Evolutionary conservation across 1,140 invertebrate species (phyloP).

Genomic region (Frieseomelitta varia): DNA sequence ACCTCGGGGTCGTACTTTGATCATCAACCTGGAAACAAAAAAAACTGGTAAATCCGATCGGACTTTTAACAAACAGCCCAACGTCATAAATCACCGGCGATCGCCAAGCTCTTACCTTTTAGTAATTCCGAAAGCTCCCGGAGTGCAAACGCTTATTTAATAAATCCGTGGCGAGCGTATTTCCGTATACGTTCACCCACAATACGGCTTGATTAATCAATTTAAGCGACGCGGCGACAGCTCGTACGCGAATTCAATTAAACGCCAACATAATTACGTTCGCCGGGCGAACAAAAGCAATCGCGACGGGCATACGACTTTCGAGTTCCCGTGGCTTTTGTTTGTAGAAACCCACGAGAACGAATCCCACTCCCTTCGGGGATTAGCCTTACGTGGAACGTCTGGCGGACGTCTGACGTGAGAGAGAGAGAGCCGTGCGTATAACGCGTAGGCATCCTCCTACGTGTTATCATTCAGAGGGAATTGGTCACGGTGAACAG

Average conservation of each 20-base stretch:
- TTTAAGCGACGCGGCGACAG: background rate
- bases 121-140: background rate
- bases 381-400: conserved; percentile 36
- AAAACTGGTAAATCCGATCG: background rate
- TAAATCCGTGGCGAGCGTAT: background rate
- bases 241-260: conserved; percentile 3
- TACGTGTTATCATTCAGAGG: conserved; percentile 53
- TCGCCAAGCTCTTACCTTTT: background rate
- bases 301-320: background rate
- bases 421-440: conserved; percentile 32
- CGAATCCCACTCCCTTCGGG: background rate
- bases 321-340: conserved; percentile 29
- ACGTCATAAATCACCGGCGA: background rate
- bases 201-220: background rate
- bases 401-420: conserved; percentile 44
- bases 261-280: background rate
- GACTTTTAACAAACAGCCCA: background rate
- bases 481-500: conserved; percentile 44
- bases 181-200: background rate
- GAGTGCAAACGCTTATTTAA: background rate
- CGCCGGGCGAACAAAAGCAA: background rate
- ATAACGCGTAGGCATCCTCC: conserved; percentile 43
- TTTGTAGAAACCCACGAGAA: conserved; percentile 43
- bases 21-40: background rate
- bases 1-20: background rate